These are phyloP conservation scores for Acipenser transmontanus DNA, from an alignment of 2,797 vertebrate species.

Conservation along the genomic window DNA sequence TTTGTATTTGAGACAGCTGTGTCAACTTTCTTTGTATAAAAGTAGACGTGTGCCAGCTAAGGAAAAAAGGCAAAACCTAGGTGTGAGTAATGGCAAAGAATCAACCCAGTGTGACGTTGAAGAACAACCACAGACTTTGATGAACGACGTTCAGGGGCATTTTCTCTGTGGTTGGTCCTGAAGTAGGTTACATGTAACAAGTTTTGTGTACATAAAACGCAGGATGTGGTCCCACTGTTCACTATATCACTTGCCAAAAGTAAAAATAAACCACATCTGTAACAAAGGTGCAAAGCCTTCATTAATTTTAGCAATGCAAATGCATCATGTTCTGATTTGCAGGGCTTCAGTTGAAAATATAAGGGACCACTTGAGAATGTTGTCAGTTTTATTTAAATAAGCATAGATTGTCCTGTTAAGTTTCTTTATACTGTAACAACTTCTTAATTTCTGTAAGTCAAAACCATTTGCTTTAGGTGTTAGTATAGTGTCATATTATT, in stretches of 20 bases:
- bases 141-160: not conserved
- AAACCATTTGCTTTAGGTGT: too few relatives aligned
- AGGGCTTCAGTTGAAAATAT: too few relatives aligned
- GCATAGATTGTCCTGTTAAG: not conserved
- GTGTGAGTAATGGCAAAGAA: conserved; percentile 15
- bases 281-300: not conserved
- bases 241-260: not conserved
- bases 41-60: conserved; percentile 11
- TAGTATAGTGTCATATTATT: too few relatives aligned
- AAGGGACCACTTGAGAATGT: too few relatives aligned
- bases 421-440: too few relatives aligned
- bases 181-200: conserved; percentile 1
- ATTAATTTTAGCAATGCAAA: conserved; percentile 5
- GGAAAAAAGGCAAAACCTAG: conserved; percentile 22
- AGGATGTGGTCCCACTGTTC: conserved; percentile 9
- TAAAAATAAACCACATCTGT: conserved; percentile 3
- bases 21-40: conserved; percentile 38
- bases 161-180: conserved; percentile 3
- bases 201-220: conserved; percentile 3
- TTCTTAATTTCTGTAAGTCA: too few relatives aligned
- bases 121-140: not conserved
- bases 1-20: conserved; percentile 47
- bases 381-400: not conserved
- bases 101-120: not conserved
- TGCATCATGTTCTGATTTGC: not conserved